A percentile compares a stretch with the other conserved stretches of the same genome.
These are phyloP conservation scores for Clistopyga incitator DNA, from an alignment of 2,888 invertebrate genomes.

Conservation along the genomic window DNA sequence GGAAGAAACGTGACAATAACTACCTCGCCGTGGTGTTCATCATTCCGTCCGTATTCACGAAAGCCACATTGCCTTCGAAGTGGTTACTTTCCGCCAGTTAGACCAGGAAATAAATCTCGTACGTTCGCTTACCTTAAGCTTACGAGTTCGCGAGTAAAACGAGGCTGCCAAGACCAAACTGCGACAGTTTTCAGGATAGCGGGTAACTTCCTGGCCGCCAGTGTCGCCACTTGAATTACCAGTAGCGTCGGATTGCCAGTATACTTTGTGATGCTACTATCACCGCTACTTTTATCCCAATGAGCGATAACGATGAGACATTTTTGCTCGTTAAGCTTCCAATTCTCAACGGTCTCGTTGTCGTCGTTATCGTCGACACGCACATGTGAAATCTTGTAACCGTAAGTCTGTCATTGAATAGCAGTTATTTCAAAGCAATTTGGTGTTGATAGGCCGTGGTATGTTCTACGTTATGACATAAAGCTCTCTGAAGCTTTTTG, in stretches of 20 bases:
- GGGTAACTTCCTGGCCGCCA: slow-evolving; percentile 1
- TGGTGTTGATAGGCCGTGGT: background rate
- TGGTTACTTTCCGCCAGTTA: slow-evolving; percentile 52
- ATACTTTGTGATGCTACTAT: slow-evolving; percentile 66
- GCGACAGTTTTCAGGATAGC: slow-evolving; percentile 38
- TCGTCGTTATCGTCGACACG: slow-evolving; percentile 5
- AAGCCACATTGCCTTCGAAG: slow-evolving; percentile 19
- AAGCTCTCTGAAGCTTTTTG: background rate
- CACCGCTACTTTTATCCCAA: background rate
- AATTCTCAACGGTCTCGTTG: slow-evolving; percentile 54
- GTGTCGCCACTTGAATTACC: slow-evolving; percentile 73
- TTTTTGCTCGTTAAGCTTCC: slow-evolving; percentile 76
- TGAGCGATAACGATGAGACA: slow-evolving; percentile 74
- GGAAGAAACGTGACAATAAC: slow-evolving; percentile 18
- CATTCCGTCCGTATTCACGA: background rate
- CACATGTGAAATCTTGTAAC: slow-evolving; percentile 5
- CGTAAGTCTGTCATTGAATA: slow-evolving; percentile 13
- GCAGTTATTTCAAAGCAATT: background rate
- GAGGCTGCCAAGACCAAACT: slow-evolving; percentile 29
- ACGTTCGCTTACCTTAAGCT: slow-evolving; percentile 61
- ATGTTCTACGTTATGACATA: background rate
- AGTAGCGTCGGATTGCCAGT: slow-evolving; percentile 74
- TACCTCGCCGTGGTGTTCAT: slow-evolving; percentile 10
- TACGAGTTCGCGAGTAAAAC: background rate
- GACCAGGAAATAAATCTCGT: slow-evolving; percentile 73